Evolutionary conservation across 2,888 invertebrate genomes (phyloP), one percentile per base, ranked within the genome.

Genomic region (Drosophila mimetica): DNA sequence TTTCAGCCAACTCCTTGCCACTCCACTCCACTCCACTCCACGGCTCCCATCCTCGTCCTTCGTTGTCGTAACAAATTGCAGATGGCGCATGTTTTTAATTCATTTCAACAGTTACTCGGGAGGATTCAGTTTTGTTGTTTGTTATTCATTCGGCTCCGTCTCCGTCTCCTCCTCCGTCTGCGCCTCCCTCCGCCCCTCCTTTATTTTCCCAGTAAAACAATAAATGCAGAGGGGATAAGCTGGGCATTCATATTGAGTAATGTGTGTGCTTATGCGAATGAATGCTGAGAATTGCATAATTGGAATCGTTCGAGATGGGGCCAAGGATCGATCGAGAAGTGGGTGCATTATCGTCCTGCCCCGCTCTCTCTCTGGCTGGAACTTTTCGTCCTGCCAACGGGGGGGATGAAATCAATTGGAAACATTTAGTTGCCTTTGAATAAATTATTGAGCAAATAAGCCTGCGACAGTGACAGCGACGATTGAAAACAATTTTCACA

Each of bases 51-150:
- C 48, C 60, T 18, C 16, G 48, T 48, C 48, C 25, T 48, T 42
- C 48, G 61, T 54, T 69, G 70, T 69, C 60, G 73, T 71, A 83
- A 82, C 83, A 82, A 83, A 80, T 83, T 82, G 83, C 82, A 83
- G 83, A 82, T 83, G 82, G 76, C 74, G 80, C 78, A 78, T 82
- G 80, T 82, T 82, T 82, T 83, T 82, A 80, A 82, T 82, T 82
- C 82, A 82, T 82, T 82, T 80, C 75, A 69, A 61, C 67, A 76
- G 72, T 60, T 63, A 71, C 48, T 71, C 57, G 58, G 61, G 46
- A 46, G 52, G 55, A 44, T 57, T 57, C 47, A 64, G 50, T 63
- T 46, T 52, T 67, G 59, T 60, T 76, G 39, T 60, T 41, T 48
- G 44, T 53, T 63, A 37, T 41, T 65, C 39, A 55, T 57, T 53